Evolutionary conservation across 2,113 vertebrate species (phyloP).

Genomic region (Tragelaphus imberbis): DNA sequence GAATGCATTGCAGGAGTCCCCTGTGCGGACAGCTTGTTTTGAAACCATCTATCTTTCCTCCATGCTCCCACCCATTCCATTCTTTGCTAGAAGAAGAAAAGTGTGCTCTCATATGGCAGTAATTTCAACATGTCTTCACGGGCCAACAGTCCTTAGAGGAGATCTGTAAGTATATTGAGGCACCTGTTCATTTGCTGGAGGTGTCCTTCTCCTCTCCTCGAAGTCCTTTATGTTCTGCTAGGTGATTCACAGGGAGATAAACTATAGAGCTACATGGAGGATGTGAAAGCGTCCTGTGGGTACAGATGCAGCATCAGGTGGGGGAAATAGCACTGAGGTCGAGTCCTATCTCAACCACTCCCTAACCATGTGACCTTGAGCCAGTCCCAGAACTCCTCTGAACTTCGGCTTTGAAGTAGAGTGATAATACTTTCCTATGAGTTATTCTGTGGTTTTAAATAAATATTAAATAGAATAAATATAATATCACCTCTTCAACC

Average conservation of each 20-base stretch:
- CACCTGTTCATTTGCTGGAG: background rate
- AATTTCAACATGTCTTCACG: background rate
- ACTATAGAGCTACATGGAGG: background rate
- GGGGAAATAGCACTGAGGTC: background rate
- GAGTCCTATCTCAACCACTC: background rate
- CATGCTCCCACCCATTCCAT: background rate
- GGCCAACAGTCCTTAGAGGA: background rate
- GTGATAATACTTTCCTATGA: background rate
- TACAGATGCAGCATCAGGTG: background rate
- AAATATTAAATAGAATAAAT: constrained; percentile 4
- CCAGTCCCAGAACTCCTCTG: background rate
- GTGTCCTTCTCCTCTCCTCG: background rate
- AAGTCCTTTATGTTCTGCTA: background rate
- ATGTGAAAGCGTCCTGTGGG: constrained; percentile 5
- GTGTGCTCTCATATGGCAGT: background rate
- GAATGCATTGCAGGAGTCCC: background rate
- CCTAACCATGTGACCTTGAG: background rate
- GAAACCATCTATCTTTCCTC: background rate
- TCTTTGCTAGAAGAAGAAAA: background rate
- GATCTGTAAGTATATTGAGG: background rate
- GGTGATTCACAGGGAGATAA: background rate
- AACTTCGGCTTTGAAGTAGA: background rate
- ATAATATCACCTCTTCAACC: background rate
- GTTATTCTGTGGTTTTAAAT: background rate
- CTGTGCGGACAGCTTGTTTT: background rate